These are phyloP conservation scores for Micromussa lordhowensis DNA, from an alignment of 92 coral and sea anemone genomes.

Conservation along the genomic window DNA sequence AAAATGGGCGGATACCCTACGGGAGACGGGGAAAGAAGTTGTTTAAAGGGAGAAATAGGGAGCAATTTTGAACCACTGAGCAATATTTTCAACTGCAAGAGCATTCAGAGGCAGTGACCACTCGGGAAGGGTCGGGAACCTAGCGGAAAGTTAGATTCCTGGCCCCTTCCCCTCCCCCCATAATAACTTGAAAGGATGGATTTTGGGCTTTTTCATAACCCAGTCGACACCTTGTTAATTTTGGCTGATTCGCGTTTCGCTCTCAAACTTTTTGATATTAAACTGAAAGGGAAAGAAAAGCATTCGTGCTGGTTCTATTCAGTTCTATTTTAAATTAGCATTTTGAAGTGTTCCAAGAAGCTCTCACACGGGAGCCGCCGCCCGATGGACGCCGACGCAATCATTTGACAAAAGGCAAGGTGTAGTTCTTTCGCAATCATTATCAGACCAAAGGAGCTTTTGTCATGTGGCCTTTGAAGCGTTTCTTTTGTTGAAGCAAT, in stretches of 20 bases:
- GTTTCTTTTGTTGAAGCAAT: neutral
- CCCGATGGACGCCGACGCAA: neutral
- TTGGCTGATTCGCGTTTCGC: neutral
- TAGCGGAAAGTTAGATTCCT: too few species aligned
- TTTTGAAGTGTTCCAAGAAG: neutral
- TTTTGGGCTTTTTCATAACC: neutral
- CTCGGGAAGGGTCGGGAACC: too few species aligned
- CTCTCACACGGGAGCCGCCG: neutral
- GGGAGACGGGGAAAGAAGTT: too few species aligned
- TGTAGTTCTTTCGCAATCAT: neutral
- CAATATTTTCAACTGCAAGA: too few species aligned
- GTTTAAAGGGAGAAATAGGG: too few species aligned
- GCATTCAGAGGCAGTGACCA: too few species aligned
- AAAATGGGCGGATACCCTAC: too few species aligned
- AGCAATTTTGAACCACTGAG: too few species aligned
- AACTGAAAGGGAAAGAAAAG: neutral
- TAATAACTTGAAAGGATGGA: too few species aligned
- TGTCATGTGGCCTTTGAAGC: neutral
- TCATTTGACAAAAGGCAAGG: neutral
- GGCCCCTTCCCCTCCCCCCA: too few species aligned
- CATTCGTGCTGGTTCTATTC: neutral
- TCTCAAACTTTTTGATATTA: neutral
- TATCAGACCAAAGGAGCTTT: neutral
- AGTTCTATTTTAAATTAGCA: slow-evolving; percentile 2
- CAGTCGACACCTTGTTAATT: neutral